Evolutionary conservation across 2,888 invertebrate genomes (phyloP), one percentile per base, ranked within the genome.

Genomic region (Synanthedon myopaeformis): DNA sequence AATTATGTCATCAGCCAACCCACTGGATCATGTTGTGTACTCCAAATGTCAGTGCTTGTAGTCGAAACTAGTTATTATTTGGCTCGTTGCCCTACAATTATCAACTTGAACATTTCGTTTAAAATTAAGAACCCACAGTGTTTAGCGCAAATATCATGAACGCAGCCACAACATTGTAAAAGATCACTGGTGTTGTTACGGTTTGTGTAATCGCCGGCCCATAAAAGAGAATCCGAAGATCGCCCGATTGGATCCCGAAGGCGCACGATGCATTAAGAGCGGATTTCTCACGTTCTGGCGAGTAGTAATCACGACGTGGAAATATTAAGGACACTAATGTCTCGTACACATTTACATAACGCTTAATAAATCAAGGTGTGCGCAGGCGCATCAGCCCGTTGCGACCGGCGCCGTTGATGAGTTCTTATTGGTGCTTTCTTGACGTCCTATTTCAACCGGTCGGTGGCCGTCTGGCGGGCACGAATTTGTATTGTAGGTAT

Each of bases 311-410:
- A 79, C 76, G 83, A 85, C 80, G 73, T 74, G 68, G 78, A 85
- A 81, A 77, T 85, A 85, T 86, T 82, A 82, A 80, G 79, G 81
- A 83, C 82, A 79, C 79, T 85, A 82, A 83, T 85, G 81, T 79
- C 82, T 77, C 78, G 79, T 79, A 79, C 76, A 79, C 74, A 84
- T 83, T 83, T 83, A 82, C 85, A 84, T 84, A 84, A 83, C 78
- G 78, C 71, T 79, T 74, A 72, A 86, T 86, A 82, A 85, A 85
- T 85, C 81, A 70, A 59, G 54, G 62, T 69, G 69, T 69, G 69
- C 70, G 72, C 70, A 65, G 59, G 71, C 72, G 70, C 71, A 69
- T 53, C 64, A 63, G 62, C 64, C 62, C 65, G 66, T 64, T 64
- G 67, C 67, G 70, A 72, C 69, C 79, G 75, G 76, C 77, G 76